Percentiles rank a stretch among this genome's conserved stretches.
Evolutionary conservation across 2,888 invertebrate species (phyloP).

Genomic region (Drosophila borborema): DNA sequence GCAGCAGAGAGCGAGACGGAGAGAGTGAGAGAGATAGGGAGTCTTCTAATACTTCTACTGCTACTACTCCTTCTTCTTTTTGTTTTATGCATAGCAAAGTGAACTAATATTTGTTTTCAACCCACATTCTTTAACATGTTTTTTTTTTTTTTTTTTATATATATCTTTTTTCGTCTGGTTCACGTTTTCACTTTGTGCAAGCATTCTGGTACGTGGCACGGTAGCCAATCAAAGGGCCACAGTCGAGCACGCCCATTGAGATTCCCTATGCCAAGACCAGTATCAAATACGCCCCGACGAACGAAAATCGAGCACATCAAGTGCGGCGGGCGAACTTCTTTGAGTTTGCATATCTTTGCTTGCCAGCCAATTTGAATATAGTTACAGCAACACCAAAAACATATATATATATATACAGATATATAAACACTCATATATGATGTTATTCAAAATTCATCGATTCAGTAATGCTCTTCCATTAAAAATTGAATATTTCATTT

Average conservation of each 20-base stretch:
- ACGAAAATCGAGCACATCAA: conserved; percentile 42
- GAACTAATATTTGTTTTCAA: conserved; percentile 31
- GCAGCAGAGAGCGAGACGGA: background rate
- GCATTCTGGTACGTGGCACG: conserved; percentile 17
- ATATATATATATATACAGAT: conserved; percentile 3
- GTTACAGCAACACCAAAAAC: conserved; percentile 32
- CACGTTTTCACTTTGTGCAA: conserved; percentile 5
- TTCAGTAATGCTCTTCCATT: conserved; percentile 20
- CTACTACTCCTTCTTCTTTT: background rate
- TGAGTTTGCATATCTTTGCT: conserved; percentile 77
- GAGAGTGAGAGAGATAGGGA: no score
- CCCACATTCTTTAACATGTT: conserved; percentile 1
- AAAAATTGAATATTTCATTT: no score
- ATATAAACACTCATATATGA: background rate
- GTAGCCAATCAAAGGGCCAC: conserved; percentile 29
- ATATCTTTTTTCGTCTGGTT: background rate
- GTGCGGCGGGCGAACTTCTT: conserved; percentile 45
- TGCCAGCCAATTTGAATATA: conserved; percentile 68
- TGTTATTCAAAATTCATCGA: conserved; percentile 12
- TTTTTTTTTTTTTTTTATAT: background rate
- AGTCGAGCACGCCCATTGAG: conserved; percentile 8
- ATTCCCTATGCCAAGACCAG: conserved; percentile 12
- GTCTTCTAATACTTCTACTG: background rate
- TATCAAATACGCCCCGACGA: conserved; percentile 6
- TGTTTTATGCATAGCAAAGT: conserved; percentile 37